Percentiles rank a stretch among this genome's conserved stretches.
These are phyloP conservation scores for Auanema sp. DNA, from an alignment of 2,888 invertebrate genomes.

Conservation along the genomic window DNA sequence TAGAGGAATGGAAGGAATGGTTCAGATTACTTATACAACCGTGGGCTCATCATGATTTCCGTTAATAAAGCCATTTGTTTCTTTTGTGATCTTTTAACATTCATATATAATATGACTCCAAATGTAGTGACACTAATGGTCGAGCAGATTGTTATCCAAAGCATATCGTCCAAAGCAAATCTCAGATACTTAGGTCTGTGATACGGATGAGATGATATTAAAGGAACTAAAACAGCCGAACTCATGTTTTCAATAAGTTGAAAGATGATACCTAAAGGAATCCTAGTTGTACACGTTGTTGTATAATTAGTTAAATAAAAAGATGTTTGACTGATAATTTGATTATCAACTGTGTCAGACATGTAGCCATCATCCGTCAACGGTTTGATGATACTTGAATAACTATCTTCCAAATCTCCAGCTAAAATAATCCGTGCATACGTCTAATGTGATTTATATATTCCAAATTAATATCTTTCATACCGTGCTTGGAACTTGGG, in stretches of 20 bases:
- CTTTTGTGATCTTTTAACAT: constrained; percentile 28
- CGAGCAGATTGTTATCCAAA: constrained; percentile 40
- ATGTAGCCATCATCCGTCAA: constrained; percentile 25
- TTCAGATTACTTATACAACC: constrained; percentile 28
- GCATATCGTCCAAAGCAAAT: constrained; percentile 42
- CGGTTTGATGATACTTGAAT: constrained; percentile 27
- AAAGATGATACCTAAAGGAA: constrained; percentile 24
- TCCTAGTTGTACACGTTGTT: constrained; percentile 30
- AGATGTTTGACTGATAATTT: constrained; percentile 27
- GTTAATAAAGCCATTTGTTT: constrained; percentile 33
- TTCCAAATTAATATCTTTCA: neutral
- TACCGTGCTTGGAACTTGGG: neutral
- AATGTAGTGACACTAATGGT: constrained; percentile 32
- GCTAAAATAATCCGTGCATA: constrained; percentile 30
- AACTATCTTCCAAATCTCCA: constrained; percentile 25
- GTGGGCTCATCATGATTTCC: constrained; percentile 36
- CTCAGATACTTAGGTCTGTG: constrained; percentile 36
- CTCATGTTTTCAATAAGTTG: neutral
- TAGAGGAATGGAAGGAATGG: too few species aligned
- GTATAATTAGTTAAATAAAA: constrained; percentile 35
- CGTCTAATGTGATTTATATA: constrained; percentile 19
- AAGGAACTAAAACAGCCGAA: constrained; percentile 22
- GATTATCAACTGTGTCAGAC: constrained; percentile 27
- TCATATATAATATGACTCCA: constrained; percentile 34
- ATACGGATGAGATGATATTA: constrained; percentile 27